phyloP scores from a whole-genome alignment of 2,888 invertebrate species.

The Punctoribates punctum region DNA sequence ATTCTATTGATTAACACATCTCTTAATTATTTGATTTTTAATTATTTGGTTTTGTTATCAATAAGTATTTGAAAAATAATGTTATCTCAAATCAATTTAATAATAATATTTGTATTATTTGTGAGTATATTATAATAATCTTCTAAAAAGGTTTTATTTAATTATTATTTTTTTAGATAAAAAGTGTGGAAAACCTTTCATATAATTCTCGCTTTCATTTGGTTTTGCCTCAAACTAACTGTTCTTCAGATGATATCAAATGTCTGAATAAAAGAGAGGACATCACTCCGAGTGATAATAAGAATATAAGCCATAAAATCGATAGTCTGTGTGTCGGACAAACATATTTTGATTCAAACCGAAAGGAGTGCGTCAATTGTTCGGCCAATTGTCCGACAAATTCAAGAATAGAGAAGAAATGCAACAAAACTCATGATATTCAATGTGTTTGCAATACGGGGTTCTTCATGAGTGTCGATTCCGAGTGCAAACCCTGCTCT shows the following conservation, averaged over 20 bases:
- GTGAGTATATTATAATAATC: background rate
- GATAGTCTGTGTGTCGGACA: conserved; percentile 18
- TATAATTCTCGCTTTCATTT: background rate
- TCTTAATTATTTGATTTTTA: too few relatives aligned
- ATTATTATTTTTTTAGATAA: background rate
- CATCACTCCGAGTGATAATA: conserved; percentile 2
- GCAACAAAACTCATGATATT: conserved; percentile 52
- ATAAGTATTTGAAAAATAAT: too few relatives aligned
- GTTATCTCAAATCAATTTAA: too few relatives aligned
- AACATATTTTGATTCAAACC: conserved; percentile 19
- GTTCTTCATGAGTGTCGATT: conserved; percentile 49
- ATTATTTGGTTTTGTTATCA: too few relatives aligned
- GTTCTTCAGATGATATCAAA: conserved; percentile 13
- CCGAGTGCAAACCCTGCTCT: conserved; percentile 36
- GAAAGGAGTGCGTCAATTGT: conserved; percentile 18
- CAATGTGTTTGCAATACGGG: conserved; percentile 51
- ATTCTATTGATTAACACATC: background rate
- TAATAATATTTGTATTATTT: too few relatives aligned
- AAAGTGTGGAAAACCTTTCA: conserved; percentile 5
- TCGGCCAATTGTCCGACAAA: conserved; percentile 49
- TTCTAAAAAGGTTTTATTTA: background rate
- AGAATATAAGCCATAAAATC: background rate
- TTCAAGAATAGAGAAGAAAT: conserved; percentile 48
- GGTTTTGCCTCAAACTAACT: background rate
- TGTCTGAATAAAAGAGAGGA: background rate